Percentiles rank a stretch among this genome's conserved stretches.
phyloP scores from a whole-genome alignment of 2,888 invertebrate genomes.

The Eupsilia transversa region DNA sequence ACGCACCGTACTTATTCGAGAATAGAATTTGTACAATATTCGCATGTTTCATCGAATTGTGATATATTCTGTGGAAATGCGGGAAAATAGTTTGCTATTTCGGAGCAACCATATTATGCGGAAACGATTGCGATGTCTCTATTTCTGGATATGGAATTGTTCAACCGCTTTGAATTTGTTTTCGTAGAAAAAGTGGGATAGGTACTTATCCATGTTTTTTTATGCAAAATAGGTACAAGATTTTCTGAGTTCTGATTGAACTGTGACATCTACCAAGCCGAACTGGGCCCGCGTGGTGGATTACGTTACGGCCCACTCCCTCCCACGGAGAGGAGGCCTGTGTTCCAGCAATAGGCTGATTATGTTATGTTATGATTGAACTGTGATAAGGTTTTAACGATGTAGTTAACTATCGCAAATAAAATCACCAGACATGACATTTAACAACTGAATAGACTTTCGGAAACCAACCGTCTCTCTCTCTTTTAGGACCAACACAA shows the following conservation, averaged over 20 bases:
- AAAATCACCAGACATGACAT: neutral
- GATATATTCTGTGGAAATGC: neutral
- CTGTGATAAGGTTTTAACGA: neutral
- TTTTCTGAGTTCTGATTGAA: neutral
- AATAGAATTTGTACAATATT: neutral
- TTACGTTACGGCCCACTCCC: too few relatives aligned
- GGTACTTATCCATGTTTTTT: neutral
- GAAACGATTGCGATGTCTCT: neutral
- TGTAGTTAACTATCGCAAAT: too few relatives aligned
- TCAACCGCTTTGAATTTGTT: conserved; percentile 12
- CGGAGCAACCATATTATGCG: neutral
- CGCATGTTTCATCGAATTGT: conserved; percentile 1
- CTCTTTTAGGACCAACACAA: neutral
- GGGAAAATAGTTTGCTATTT: conserved; percentile 1
- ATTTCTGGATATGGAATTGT: neutral
- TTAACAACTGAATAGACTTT: neutral
- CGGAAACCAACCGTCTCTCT: neutral
- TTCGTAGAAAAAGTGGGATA: neutral
- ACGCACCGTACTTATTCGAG: neutral
- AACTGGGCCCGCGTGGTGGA: too few relatives aligned
- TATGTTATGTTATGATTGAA: too few relatives aligned
- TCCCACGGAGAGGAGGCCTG: too few relatives aligned
- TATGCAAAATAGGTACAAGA: neutral
- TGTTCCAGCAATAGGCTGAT: too few relatives aligned
- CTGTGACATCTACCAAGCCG: neutral